phyloP scores from a whole-genome alignment of 2,888 invertebrate species.

The Tetranychus piercei region DNA sequence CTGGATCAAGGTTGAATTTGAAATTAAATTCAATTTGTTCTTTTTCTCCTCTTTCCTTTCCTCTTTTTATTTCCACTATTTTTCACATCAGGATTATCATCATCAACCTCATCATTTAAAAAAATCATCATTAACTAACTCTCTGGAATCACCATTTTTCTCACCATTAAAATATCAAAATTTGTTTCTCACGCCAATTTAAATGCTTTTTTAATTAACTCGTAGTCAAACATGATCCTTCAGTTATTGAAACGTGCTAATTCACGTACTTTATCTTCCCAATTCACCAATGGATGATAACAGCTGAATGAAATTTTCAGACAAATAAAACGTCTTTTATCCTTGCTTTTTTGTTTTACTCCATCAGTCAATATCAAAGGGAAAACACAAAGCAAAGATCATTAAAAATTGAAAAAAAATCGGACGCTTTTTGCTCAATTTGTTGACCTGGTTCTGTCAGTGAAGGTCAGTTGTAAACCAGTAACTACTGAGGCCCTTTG shows the following conservation, averaged over 20 bases:
- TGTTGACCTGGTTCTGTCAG: not conserved
- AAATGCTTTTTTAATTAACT: not conserved
- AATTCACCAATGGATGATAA: not conserved
- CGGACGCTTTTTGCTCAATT: not conserved
- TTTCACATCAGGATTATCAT: not conserved
- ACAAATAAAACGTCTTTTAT: too few relatives aligned
- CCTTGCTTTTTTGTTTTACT: too few relatives aligned
- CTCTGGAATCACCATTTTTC: not conserved
- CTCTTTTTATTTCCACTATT: not conserved
- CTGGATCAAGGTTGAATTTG: too few relatives aligned
- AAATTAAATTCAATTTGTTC: too few relatives aligned
- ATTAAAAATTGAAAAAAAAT: not conserved
- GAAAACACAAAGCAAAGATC: not conserved
- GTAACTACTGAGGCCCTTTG: not conserved
- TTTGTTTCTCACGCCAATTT: not conserved
- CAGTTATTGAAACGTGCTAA: not conserved
- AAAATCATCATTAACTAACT: not conserved
- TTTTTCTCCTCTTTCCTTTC: not conserved
- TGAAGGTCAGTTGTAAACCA: not conserved
- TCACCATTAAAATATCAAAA: not conserved
- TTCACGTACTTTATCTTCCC: not conserved
- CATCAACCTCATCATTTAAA: not conserved
- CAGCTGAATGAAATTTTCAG: too few relatives aligned
- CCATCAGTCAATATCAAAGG: not conserved
- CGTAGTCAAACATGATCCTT: not conserved